Percentiles rank a stretch among this genome's conserved stretches.
These are phyloP conservation scores for Leucania comma DNA, from an alignment of 2,888 invertebrate species.

Conservation along the genomic window DNA sequence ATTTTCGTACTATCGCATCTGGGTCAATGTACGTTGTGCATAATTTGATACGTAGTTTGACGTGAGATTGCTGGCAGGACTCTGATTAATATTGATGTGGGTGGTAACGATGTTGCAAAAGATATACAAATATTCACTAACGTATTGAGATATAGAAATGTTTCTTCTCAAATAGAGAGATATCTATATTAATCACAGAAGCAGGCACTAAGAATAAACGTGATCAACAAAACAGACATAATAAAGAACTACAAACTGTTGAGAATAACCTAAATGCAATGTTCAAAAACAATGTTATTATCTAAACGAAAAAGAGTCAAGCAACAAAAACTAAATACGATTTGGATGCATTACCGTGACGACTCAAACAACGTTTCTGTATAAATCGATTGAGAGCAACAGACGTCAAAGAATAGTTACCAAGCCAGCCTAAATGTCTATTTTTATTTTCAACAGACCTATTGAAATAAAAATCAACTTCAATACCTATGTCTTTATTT, in stretches of 20 bases:
- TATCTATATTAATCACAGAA: neutral
- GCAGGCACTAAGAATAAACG: neutral
- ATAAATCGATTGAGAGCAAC: neutral
- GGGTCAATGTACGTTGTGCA: conserved; percentile 67
- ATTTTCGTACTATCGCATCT: conserved; percentile 58
- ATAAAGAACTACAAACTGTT: neutral
- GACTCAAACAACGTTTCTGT: neutral
- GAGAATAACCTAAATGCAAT: neutral
- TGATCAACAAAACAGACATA: neutral
- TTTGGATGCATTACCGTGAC: conserved; percentile 5
- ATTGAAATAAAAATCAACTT: neutral
- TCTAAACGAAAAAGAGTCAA: conserved; percentile 1
- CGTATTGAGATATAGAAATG: neutral
- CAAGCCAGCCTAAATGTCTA: neutral
- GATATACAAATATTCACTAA: neutral
- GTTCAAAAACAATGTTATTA: neutral
- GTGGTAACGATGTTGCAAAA: neutral
- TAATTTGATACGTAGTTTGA: conserved; percentile 49
- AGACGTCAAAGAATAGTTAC: neutral
- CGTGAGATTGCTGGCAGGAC: conserved; percentile 35
- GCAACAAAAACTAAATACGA: neutral
- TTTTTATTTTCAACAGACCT: neutral
- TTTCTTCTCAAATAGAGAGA: neutral
- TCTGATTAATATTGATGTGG: conserved; percentile 14
- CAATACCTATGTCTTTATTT: neutral